phyloP scores from a whole-genome alignment of 2,888 invertebrate species.

The Synanthedon tipuliformis region DNA sequence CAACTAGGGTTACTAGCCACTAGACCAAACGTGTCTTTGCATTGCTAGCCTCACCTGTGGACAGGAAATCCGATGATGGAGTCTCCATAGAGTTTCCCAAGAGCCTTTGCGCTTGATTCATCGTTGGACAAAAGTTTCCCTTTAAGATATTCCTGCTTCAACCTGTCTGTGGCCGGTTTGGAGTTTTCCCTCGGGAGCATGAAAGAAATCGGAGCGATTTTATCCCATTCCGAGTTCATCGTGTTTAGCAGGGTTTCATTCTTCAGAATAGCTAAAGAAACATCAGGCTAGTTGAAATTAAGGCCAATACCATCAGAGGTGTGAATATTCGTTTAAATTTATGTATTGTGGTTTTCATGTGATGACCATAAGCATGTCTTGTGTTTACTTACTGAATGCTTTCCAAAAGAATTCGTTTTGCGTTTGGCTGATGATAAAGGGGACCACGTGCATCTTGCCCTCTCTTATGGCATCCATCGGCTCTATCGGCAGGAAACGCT shows the following conservation, averaged over 20 bases:
- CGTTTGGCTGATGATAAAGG: conserved; percentile 75
- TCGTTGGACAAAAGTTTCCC: conserved; percentile 35
- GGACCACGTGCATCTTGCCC: conserved; percentile 72
- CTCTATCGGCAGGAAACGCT: conserved; percentile 73
- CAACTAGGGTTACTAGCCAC: not conserved
- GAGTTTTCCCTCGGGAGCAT: conserved; percentile 70
- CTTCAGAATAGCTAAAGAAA: conserved; percentile 54
- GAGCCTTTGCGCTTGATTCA: conserved; percentile 28
- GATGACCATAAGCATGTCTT: no score
- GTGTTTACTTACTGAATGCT: conserved; percentile 73
- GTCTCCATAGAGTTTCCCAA: conserved; percentile 72
- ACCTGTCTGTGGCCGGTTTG: conserved; percentile 50
- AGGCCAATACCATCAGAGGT: no score
- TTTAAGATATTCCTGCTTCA: conserved; percentile 56
- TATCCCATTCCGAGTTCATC: conserved; percentile 72
- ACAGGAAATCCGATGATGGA: conserved; percentile 70
- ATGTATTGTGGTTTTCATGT: no score
- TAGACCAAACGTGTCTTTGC: not conserved
- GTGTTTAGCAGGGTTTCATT: conserved; percentile 64
- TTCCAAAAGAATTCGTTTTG: conserved; percentile 75
- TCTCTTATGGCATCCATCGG: conserved; percentile 69
- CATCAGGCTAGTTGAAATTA: no score
- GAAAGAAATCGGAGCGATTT: conserved; percentile 75
- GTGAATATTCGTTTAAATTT: not conserved
- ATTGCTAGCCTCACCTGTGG: conserved; percentile 40